A percentile compares a stretch with the other conserved stretches of the same genome.
Evolutionary conservation across 2,888 invertebrate genomes (phyloP).

Genomic region (Pyrocoelia pectoralis): DNA sequence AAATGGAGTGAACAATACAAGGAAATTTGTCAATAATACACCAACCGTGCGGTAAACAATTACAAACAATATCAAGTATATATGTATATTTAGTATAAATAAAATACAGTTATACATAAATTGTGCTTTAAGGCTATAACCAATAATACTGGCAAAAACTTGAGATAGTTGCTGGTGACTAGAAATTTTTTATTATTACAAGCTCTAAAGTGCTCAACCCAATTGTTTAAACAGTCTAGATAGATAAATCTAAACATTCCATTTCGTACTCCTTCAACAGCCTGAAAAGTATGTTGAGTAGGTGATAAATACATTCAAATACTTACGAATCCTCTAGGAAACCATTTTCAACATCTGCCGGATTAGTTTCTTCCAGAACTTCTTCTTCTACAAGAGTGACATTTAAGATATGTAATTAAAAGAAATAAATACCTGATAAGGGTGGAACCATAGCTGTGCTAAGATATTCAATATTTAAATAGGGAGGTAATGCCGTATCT

Average conservation of each 20-base stretch:
- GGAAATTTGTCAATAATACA: no score
- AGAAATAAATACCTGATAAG: constrained; percentile 53
- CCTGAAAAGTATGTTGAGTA: constrained; percentile 40
- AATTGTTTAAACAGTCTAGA: constrained; percentile 16
- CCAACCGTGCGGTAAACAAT: no score
- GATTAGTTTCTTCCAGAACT: constrained; percentile 51
- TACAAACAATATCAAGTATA: no score
- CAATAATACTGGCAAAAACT: constrained; percentile 21
- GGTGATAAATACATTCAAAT: neutral
- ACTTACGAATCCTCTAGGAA: constrained; percentile 48
- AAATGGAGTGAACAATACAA: no score
- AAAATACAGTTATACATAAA: constrained; percentile 3
- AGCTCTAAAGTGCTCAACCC: constrained; percentile 13
- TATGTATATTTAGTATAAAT: constrained; percentile 4
- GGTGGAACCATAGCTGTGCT: constrained; percentile 58
- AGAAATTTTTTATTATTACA: constrained; percentile 13
- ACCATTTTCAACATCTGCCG: constrained; percentile 51
- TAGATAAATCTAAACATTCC: constrained; percentile 47
- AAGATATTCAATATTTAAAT: constrained; percentile 74
- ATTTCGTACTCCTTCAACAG: constrained; percentile 54
- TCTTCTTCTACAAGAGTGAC: no score
- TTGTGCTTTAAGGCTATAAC: constrained; percentile 13
- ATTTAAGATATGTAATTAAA: no score
- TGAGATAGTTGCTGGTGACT: constrained; percentile 20
- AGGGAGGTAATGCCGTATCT: constrained; percentile 76